These are phyloP conservation scores for Chrysina gloriosa DNA, from an alignment of 2,888 invertebrate genomes.

Conservation along the genomic window DNA sequence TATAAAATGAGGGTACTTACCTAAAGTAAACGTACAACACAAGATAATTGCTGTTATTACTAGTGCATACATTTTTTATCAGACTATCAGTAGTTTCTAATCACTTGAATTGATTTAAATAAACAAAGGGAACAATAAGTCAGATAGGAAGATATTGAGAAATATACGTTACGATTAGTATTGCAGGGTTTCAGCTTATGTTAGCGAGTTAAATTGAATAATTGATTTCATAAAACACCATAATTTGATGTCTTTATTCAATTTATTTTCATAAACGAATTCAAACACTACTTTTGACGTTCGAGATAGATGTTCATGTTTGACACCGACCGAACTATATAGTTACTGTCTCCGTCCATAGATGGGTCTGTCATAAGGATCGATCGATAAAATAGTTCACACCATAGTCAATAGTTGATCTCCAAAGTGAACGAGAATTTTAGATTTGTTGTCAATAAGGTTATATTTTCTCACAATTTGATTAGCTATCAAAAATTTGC, in stretches of 20 bases:
- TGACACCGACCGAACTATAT: not conserved
- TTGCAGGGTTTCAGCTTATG: not conserved
- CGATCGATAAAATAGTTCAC: constrained; percentile 34
- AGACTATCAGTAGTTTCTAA: constrained; percentile 38
- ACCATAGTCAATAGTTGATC: not conserved
- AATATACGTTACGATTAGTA: not conserved
- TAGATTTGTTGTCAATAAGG: constrained; percentile 57
- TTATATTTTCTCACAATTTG: constrained; percentile 52
- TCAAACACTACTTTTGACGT: constrained; percentile 47
- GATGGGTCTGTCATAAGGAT: not conserved
- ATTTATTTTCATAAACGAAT: constrained; percentile 59
- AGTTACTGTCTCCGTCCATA: not conserved
- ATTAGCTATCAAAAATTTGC: constrained; percentile 47
- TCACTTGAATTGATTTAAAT: constrained; percentile 33
- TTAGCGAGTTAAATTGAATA: constrained; percentile 49
- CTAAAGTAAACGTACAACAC: constrained; percentile 1
- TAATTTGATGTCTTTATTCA: constrained; percentile 59
- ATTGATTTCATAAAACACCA: constrained; percentile 52
- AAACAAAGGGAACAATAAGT: constrained; percentile 20
- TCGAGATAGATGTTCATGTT: constrained; percentile 6
- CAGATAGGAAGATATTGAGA: constrained; percentile 20
- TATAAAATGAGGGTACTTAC: not conserved
- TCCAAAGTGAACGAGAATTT: constrained; percentile 38
- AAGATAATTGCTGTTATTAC: not conserved
- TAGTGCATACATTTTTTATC: constrained; percentile 30